Base-by-base conservation (phyloP, 2,113 vertebrate genomes). In the Pipa parva region DNA sequence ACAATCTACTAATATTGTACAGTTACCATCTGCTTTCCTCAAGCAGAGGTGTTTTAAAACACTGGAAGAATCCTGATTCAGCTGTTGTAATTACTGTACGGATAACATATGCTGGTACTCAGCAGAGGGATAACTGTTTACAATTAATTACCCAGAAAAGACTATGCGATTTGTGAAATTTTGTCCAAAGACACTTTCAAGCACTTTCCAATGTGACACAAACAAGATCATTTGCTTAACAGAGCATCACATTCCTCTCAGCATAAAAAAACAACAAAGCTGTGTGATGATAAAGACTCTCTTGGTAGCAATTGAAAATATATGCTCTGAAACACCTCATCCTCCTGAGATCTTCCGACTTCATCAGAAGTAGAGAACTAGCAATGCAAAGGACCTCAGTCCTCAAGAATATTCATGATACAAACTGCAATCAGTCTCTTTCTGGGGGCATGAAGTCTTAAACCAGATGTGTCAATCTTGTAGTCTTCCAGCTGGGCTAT, bases 121-220 rank as follows among this genome's bases (percentile, higher is more conserved):
- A 49, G 54, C 42, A 48, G 28, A 58, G 63, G 54, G 42, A 28
- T 58, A 67, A 58, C 39, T 67, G 54, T 59, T 58, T 45, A 59
- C 64, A 50, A 67, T 59, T 67, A 67, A 67, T 67, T 67, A 67
- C 64, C 55, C 55, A 67, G 64, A 67, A 67, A 67, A 67, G 31
- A 67, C 42, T 37, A 18, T 36, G 42, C 55, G 10, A 49, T 67
- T 67, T 59, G 54, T 48, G 55, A 67, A 39, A 67, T 59, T 58
- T 50, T 50, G 45, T 58, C 21, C 46, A 48, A 59, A 18, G 28
- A 31, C 31, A 29, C 57, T 58, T 28, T 67, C 37, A 59, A 57
- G 42, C 42, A 59, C 55, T 58, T 59, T 58, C 17, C 27, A 66
- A 21, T 46, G 39, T 50, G 45, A 49, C 64, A 67, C 63, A 67